Evolutionary conservation across 1,140 invertebrate species (phyloP), one percentile per base, ranked within the genome.

Genomic region (Calliopsis andreniformis): DNA sequence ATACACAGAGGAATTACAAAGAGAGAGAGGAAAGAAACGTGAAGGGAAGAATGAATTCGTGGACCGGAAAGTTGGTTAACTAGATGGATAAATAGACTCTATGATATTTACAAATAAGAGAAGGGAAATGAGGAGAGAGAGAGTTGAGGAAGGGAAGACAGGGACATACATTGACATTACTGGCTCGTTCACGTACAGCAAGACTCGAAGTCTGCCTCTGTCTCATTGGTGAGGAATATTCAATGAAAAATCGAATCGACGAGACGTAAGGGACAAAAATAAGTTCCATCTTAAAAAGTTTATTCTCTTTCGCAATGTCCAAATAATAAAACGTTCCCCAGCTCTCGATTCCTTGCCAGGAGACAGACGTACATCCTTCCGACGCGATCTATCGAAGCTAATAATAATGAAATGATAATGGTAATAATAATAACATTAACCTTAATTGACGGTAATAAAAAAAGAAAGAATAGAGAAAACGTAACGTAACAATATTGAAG

Each of bases 61-160:
- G 62, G 76, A 80, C 66, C 66, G 77, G 67, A 39, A 77, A 70
- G 66, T 61, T 28, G 32, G 61, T 70, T 77, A 72, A 87, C 78
- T n/a, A 39, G 80, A 83, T 81, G 82, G 84, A 89, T 90, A 89
- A 91, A 89, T 90, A 90, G 76, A 87, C 67, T 86, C 56, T 45
- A 73, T 82, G 69, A 86, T 91, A 91, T 91, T 89, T 91, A 91
- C 89, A 91, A 87, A 80, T 84, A 80, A 82, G 23, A 45, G 55
- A 7, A 39, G 23, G 63, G 51, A 68, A 76, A 45, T 28, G 71
- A 76, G 77, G 49, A 55, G 28, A n/a, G 47, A 47, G 58, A 76
- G 16, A 49, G 71, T 79, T 63, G 28, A 59, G 47, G 30, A 32
- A 12, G 10, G 25, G 23, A 30, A 56, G 8, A 18, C 49, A 12